Evolutionary conservation across 2,797 vertebrate species (phyloP), one percentile per base, ranked within the genome.

Genomic region (Acipenser ruthenus): DNA sequence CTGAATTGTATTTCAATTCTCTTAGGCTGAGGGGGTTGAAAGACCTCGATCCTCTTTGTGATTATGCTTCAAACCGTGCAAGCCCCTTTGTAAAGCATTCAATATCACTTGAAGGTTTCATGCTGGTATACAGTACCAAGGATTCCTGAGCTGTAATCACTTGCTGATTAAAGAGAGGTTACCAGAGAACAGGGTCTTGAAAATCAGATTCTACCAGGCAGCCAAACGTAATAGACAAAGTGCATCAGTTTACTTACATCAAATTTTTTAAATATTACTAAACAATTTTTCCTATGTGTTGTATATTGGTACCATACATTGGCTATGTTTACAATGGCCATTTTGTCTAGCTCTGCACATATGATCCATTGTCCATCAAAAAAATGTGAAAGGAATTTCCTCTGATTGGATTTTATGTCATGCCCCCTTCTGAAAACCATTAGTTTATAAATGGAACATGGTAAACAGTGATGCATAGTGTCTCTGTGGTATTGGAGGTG

Each of bases 41-140:
- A 73, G 60, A 7, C 65, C 9, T 61, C 47, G 63, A 72, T 69
- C 67, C 12, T 64, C 63, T 62, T 60, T 47, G 53, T 72, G 68
- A 71, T 75, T 75, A 69, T 65, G 65, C 23, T 52, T 56, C 11
- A 61, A 62, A 66, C 63, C 68, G 13, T 56, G 60, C 61, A 67
- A 63, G 65, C 59, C 65, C 59, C 7, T 48, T 63, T 12, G 58
- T 52, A 62, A 62, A 49, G 64, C 63, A 60, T 62, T 67, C 72
- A 78, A 73, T 75, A 74, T 78, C 78, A 75, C 61, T 68, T 64
- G 72, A 77, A 75, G 73, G 77, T 74, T 69, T 73, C 59, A 51
- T 23, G 10, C 58, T 55, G 64, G 67, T 63, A 65, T 37, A 56
- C 53, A 4, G 5, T 37, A 58, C 60, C 23, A 50, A 52, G 50